A percentile compares a stretch with the other conserved stretches of the same genome.
These are phyloP conservation scores for Campoletis raptor DNA, from an alignment of 2,888 invertebrate genomes.

Conservation along the genomic window DNA sequence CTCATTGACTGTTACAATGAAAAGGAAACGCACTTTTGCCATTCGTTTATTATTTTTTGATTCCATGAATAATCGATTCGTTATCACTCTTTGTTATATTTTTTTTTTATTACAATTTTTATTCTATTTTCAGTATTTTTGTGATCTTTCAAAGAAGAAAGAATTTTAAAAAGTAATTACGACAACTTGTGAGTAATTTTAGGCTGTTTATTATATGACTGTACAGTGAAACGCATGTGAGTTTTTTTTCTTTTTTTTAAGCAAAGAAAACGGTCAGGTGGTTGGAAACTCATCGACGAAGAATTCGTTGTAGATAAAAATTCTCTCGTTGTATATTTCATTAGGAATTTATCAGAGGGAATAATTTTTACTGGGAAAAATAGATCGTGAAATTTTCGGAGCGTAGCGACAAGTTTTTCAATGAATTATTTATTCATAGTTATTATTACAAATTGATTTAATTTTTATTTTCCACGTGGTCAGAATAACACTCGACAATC, in stretches of 20 bases:
- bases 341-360: background rate
- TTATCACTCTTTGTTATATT: background rate
- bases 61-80: background rate
- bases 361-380: background rate
- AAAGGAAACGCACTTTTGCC: conserved; percentile 9
- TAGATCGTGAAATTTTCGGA: background rate
- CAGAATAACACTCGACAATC: background rate
- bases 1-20: conserved; percentile 64
- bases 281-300: background rate
- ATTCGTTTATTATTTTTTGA: background rate
- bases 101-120: background rate
- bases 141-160: background rate
- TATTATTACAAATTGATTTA: background rate
- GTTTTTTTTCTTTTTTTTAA: background rate
- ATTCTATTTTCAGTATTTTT: background rate
- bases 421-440: too few relatives aligned
- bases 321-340: background rate
- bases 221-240: background rate
- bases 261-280: background rate
- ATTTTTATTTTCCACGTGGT: background rate
- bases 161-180: background rate
- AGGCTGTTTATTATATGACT: background rate
- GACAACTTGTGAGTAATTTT: background rate
- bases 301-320: background rate
- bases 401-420: background rate